Evolutionary conservation across 2,113 vertebrate species (phyloP).

Genomic region (Xerus inauris): DNA sequence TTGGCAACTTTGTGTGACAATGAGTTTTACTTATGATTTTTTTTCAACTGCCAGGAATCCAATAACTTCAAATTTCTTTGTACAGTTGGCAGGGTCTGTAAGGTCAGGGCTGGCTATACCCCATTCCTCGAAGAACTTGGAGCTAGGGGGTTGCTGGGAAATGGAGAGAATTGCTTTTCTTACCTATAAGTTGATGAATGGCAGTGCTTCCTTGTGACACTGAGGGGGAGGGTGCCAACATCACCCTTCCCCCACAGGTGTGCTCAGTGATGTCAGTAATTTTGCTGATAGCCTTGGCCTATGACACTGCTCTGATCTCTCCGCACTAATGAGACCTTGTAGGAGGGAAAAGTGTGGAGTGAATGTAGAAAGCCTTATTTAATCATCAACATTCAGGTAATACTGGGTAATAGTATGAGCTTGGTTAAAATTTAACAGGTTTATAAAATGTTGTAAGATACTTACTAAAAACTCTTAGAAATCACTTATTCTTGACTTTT

Average conservation of each 20-base stretch:
- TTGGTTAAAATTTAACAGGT: background rate
- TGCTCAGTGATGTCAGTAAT: background rate
- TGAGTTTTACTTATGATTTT: no score
- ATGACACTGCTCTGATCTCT: background rate
- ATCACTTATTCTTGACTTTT: no score
- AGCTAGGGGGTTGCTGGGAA: background rate
- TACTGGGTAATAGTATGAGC: background rate
- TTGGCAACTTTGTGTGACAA: no score
- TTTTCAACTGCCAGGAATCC: background rate
- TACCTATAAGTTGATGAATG: background rate
- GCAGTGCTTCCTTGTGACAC: background rate
- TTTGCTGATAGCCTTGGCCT: background rate
- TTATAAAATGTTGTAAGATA: background rate
- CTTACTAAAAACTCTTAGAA: background rate
- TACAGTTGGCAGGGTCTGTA: background rate
- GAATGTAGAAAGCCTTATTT: background rate
- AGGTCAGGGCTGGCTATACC: background rate
- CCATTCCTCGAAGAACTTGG: background rate
- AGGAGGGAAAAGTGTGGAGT: background rate
- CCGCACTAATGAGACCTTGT: background rate
- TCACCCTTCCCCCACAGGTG: background rate
- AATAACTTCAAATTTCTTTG: background rate
- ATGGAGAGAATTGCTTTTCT: background rate
- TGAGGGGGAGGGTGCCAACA: background rate
- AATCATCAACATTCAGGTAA: background rate